Conservation (phyloP, 2,797 vertebrate species). For the Acrossocheilus fasciatus region DNA sequence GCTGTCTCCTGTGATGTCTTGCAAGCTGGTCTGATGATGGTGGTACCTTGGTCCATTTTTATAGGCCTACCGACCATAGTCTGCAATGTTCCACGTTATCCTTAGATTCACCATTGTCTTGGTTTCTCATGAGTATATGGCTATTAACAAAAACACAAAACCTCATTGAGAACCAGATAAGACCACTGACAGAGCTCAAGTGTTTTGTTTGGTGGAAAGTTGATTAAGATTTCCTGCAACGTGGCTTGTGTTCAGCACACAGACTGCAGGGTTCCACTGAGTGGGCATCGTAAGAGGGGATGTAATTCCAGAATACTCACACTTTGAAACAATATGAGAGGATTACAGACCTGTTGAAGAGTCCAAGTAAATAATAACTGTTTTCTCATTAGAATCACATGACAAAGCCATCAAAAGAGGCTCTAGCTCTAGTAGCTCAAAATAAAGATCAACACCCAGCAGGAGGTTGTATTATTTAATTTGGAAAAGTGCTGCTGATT, state of each 20-base stretch:
- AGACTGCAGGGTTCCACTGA: constrained; percentile 69
- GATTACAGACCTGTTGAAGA: constrained; percentile 54
- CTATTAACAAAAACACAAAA: constrained; percentile 61
- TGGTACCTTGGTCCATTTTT: constrained; percentile 68
- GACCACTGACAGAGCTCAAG: constrained; percentile 69
- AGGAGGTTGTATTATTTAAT: constrained; percentile 8
- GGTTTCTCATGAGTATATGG: constrained; percentile 56
- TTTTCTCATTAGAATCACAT: constrained; percentile 33
- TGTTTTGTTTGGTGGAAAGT: constrained; percentile 67
- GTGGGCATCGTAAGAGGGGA: constrained; percentile 43
- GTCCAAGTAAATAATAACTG: background rate
- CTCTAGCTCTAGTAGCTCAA: constrained; percentile 3
- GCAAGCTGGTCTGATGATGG: constrained; percentile 21
- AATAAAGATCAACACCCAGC: constrained; percentile 35
- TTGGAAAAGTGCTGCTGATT: constrained; percentile 5
- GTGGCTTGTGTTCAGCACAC: constrained; percentile 36
- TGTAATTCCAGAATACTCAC: constrained; percentile 66
- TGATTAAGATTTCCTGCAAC: constrained; percentile 70
- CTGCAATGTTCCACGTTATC: constrained; percentile 62
- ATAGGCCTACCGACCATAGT: constrained; percentile 45
- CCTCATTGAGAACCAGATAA: constrained; percentile 54
- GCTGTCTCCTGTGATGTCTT: constrained; percentile 34
- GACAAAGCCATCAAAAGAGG: constrained; percentile 14
- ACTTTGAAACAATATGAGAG: constrained; percentile 50
- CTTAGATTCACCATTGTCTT: constrained; percentile 34